These are phyloP conservation scores for Drosophila neotestacea DNA, from an alignment of 2,888 invertebrate genomes.

Conservation along the genomic window DNA sequence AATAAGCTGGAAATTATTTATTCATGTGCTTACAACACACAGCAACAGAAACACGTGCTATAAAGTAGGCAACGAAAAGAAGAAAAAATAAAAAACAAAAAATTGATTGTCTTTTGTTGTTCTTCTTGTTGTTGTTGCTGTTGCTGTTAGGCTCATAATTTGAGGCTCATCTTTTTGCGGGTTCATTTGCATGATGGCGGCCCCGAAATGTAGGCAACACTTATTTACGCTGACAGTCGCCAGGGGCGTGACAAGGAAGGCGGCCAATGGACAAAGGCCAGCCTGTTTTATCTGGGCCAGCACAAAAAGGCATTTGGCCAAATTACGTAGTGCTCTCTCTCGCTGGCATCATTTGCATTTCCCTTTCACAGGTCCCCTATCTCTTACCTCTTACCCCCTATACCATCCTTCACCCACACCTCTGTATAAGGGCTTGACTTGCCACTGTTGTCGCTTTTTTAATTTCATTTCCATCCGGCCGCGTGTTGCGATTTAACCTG, in stretches of 20 bases:
- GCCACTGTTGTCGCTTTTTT: conserved; percentile 29
- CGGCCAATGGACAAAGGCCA: conserved; percentile 6
- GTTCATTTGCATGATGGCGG: conserved; percentile 46
- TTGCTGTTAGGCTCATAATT: conserved; percentile 46
- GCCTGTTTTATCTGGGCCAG: conserved; percentile 40
- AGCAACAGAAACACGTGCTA: conserved; percentile 8
- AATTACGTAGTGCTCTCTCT: conserved; percentile 24
- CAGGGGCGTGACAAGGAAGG: neutral
- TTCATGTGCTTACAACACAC: conserved; percentile 51
- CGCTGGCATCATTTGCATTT: conserved; percentile 56
- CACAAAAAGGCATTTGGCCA: conserved; percentile 39
- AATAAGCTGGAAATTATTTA: conserved; percentile 63
- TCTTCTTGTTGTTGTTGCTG: too few relatives aligned
- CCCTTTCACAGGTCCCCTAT: neutral
- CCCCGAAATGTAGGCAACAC: conserved; percentile 59
- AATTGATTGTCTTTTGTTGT: conserved; percentile 45
- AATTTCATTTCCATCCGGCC: conserved; percentile 47
- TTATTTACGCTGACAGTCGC: conserved; percentile 54
- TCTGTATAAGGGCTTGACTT: neutral
- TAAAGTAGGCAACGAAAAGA: conserved; percentile 35
- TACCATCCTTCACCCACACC: neutral
- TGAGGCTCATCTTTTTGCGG: conserved; percentile 52
- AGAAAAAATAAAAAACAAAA: neutral
- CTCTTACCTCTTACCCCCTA: too few relatives aligned
- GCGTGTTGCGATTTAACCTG: conserved; percentile 41